phyloP scores from a whole-genome alignment of 2,797 vertebrate species.

The Falco novaeseelandiae region DNA sequence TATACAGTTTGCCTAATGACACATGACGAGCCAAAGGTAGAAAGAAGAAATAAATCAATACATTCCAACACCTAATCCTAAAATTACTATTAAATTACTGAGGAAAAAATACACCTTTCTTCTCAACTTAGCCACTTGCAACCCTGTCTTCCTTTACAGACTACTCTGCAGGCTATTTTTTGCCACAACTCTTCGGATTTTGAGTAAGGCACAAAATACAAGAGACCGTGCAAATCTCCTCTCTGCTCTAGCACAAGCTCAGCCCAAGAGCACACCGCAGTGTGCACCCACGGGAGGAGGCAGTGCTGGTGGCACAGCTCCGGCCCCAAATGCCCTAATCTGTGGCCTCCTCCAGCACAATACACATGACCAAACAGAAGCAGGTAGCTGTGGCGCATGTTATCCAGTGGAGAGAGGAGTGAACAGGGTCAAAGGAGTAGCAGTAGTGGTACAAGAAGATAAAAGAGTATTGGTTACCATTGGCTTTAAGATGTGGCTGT shows the following conservation, averaged over 20 bases:
- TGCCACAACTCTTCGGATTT: background rate
- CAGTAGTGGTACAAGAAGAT: background rate
- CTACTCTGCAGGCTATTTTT: background rate
- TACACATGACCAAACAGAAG: background rate
- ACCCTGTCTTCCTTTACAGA: background rate
- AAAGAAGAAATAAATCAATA: background rate
- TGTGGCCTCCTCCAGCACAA: accelerated
- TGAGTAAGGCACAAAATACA: background rate
- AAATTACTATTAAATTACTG: background rate
- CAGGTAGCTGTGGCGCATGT: background rate
- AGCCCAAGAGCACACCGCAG: background rate
- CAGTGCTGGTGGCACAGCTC: background rate
- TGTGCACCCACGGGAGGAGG: background rate
- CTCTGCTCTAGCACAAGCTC: background rate
- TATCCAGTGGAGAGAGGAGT: background rate
- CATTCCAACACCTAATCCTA: background rate
- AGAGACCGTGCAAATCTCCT: background rate
- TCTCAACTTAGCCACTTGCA: background rate
- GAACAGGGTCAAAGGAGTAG: background rate
- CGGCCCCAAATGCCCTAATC: background rate
- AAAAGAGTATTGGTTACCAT: accelerated
- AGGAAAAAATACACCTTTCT: background rate
- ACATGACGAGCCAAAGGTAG: background rate
- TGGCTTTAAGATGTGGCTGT: background rate
- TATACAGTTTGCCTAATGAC: conserved; percentile 1